Evolutionary conservation across 2,888 invertebrate genomes (phyloP), one percentile per base, ranked within the genome.

Genomic region (Microctonus hyperodae): DNA sequence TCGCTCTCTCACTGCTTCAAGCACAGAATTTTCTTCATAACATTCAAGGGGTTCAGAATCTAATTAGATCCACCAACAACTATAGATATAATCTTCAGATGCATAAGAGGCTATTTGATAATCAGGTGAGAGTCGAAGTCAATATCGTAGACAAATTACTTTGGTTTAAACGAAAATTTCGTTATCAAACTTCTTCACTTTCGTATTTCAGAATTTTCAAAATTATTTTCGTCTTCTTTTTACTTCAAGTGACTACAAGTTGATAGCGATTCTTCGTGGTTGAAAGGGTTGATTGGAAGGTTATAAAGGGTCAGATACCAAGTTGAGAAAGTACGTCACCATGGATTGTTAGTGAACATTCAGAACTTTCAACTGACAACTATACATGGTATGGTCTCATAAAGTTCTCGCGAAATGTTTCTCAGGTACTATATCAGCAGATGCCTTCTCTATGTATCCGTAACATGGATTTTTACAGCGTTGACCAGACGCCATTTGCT

Each of bases 311-410:
- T 56, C n/a, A 28, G 1, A 9, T 13, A 16, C 23, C 13, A 16
- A 55, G 28, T 11, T 31, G 16, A 31, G 28, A 60, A 40, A 37
- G 55, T 50, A 51, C 53, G 59, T 62, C 33, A 60, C 62, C 65
- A 68, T 72, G 70, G 76, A 78, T 78, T 78, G 79, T 78, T 78
- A 78, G 75, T 73, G 78, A 78, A 80, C 77, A 79, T 81, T 78
- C 76, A 77, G 78, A 82, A 82, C 79, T 82, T 82, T 75, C 75
- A 79, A 79, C 79, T 80, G 75, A 77, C 75, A 72, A 74, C 75
- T 81, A 76, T 78, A 44, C 44, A 44, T 77, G 74, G 75, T 73
- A 72, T 37, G 31, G 50, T 50, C 23, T 31, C n/a, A 44, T 55
- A 65, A 65, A 65, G 44, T 61, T 55, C 44, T 56, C 16, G 44